A percentile compares a stretch with the other conserved stretches of the same genome.
phyloP scores from a whole-genome alignment of 2,888 invertebrate species.

The Oscheius sp. region DNA sequence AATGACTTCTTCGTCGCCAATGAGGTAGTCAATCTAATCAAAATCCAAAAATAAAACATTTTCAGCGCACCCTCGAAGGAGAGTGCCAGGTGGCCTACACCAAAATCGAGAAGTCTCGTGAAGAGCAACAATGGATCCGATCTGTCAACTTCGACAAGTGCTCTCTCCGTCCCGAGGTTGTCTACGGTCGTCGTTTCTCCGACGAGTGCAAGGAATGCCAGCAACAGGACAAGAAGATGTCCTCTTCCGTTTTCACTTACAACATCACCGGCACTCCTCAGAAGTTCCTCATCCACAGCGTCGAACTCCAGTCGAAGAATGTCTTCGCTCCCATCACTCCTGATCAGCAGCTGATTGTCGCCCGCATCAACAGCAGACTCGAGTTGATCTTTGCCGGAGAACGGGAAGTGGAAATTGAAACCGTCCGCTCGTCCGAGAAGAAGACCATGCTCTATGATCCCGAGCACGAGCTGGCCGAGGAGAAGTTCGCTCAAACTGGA shows the following conservation, averaged over 20 bases:
- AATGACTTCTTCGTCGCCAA: conserved; percentile 42
- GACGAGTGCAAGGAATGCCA: conserved; percentile 33
- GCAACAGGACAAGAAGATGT: conserved; percentile 47
- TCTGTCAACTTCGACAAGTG: conserved; percentile 75
- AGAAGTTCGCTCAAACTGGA: conserved; percentile 49
- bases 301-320: conserved; percentile 60
- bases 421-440: conserved; percentile 40
- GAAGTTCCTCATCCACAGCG: conserved; percentile 56
- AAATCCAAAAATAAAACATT: neutral
- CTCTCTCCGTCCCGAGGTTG: conserved; percentile 61
- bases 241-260: conserved; percentile 57
- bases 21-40: conserved; percentile 29
- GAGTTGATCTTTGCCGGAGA: conserved; percentile 50
- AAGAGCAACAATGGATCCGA: conserved; percentile 69
- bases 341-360: conserved; percentile 46
- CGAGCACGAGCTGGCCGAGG: conserved; percentile 57
- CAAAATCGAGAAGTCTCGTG: conserved; percentile 41
- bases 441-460: conserved; percentile 55
- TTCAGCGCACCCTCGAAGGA: conserved; percentile 66
- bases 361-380: conserved; percentile 54
- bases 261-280: conserved; percentile 58
- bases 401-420: conserved; percentile 39
- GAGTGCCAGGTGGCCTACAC: conserved; percentile 64
- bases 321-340: conserved; percentile 48
- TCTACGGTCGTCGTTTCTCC: conserved; percentile 46